Evolutionary conservation across 1,140 invertebrate species (phyloP).

Genomic region (Aphaenogaster ashmeadi): DNA sequence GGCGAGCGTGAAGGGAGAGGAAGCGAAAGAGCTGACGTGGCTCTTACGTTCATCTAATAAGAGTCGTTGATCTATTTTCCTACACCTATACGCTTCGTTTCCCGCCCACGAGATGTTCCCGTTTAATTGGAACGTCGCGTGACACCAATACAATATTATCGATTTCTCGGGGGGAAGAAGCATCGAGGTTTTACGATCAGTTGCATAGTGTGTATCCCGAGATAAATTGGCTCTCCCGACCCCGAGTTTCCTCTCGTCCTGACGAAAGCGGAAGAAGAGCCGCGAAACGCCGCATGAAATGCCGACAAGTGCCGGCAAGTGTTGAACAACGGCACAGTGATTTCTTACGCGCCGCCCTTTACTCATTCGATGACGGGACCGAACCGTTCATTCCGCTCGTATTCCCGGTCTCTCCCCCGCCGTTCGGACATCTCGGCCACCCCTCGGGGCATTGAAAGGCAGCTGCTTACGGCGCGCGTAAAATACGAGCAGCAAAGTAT

Average conservation of each 20-base stretch:
- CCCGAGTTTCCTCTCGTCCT: background rate
- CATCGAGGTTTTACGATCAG: slow-evolving; percentile 65
- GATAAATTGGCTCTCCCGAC: slow-evolving; percentile 80
- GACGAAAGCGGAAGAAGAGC: background rate
- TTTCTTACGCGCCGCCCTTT: slow-evolving; percentile 24
- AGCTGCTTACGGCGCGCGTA: slow-evolving; percentile 69
- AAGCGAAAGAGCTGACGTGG: slow-evolving; percentile 31
- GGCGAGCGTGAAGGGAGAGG: background rate
- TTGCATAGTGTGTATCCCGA: slow-evolving; percentile 71
- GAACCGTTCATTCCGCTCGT: slow-evolving; percentile 13
- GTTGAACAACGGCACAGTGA: slow-evolving; percentile 15
- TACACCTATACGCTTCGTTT: slow-evolving; percentile 1
- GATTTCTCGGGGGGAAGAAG: background rate
- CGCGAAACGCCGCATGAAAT: slow-evolving; percentile 4
- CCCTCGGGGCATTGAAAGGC: slow-evolving; percentile 63
- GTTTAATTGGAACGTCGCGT: slow-evolving; percentile 46
- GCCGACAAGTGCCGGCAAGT: background rate
- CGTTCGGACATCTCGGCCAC: slow-evolving; percentile 30
- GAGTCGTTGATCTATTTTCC: slow-evolving; percentile 41
- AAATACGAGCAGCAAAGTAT: slow-evolving; percentile 71
- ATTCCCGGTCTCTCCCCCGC: background rate
- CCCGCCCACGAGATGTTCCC: slow-evolving; percentile 30
- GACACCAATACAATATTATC: slow-evolving; percentile 20
- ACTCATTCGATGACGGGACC: slow-evolving; percentile 16
- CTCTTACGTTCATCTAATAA: slow-evolving; percentile 43